A percentile compares a stretch with the other conserved stretches of the same genome.
Conservation (phyloP, 2,113 vertebrate species). For the Ailuropoda melanoleuca region DNA sequence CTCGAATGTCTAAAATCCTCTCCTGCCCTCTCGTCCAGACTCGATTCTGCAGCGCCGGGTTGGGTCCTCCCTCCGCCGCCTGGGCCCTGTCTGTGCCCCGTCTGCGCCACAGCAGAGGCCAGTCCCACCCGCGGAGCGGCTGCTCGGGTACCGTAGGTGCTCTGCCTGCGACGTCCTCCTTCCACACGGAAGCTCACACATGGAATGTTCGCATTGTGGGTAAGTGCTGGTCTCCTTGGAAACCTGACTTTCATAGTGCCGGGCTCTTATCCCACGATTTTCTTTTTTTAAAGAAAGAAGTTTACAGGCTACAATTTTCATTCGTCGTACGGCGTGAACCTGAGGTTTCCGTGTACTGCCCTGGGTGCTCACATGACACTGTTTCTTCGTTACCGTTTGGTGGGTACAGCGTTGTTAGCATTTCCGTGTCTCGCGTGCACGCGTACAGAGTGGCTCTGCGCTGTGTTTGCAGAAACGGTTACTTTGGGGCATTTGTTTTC, state of each 20-base stretch:
- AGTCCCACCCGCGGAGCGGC: no score
- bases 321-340: background rate
- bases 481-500: background rate
- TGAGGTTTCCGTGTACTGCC: background rate
- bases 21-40: background rate
- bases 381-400: background rate
- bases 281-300: constrained; percentile 28
- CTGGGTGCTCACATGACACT: background rate
- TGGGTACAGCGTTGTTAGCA: background rate
- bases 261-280: constrained; percentile 26
- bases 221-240: constrained; percentile 62
- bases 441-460: background rate
- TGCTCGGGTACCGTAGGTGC: background rate
- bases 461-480: background rate
- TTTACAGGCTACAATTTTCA: constrained; percentile 27
- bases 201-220: background rate
- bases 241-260: constrained; percentile 57
- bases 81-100: no score
- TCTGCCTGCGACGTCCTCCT: background rate
- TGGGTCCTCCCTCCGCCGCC: no score
- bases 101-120: no score
- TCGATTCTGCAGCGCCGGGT: background rate
- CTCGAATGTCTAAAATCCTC: background rate
- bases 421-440: background rate
- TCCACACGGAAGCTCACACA: background rate